Evolutionary conservation across 1,140 invertebrate genomes (phyloP), one percentile per base, ranked within the genome.

Genomic region (Bombus terrestris): DNA sequence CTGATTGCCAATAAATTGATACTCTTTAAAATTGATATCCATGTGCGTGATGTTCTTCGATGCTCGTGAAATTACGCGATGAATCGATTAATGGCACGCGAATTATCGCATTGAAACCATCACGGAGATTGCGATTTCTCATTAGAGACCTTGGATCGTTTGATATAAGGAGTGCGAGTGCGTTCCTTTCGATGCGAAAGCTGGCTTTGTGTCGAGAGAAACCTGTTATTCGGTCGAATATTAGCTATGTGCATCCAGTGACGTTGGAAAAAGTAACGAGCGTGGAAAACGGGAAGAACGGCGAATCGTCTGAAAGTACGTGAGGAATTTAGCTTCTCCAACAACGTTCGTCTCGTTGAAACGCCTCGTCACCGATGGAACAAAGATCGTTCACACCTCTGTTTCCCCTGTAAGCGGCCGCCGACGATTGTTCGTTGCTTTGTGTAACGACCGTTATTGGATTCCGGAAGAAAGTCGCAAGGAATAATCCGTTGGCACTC

Each of bases 401-500:
- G 47, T 5, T 25, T 32, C 37, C n/a, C 28, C 25, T 78, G 18
- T 5, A 32, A n/a, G 28, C n/a, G 28, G 28, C 18, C 39, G 28
- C 18, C n/a, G 10, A 22, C 39, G 28, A 47, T 68, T 43, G 62
- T 68, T 47, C 66, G 78, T 22, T n/a, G 66, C 78, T 57, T 71
- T 41, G 62, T 68, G 32, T 37, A 73, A 25, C 69, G 28, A 81
- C 12, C 15, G 25, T 39, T 57, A 28, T 15, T 59, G 72, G 43
- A 83, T 47, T 66, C 28, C 39, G 47, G 41, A 79, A 43, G 69
- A 76, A 83, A 25, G 64, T 64, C 75, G 47, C 25, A 22, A 13
- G 39, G 22, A 41, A 35, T 22, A 53, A 53, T 73, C 47, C 69
- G 64, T 77, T 62, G 59, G 77, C 71, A 76, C 59, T 79, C 78